Percentiles rank a stretch among this genome's conserved stretches.
phyloP scores from a whole-genome alignment of 2,888 invertebrate genomes.

The Slavum lentiscoides region DNA sequence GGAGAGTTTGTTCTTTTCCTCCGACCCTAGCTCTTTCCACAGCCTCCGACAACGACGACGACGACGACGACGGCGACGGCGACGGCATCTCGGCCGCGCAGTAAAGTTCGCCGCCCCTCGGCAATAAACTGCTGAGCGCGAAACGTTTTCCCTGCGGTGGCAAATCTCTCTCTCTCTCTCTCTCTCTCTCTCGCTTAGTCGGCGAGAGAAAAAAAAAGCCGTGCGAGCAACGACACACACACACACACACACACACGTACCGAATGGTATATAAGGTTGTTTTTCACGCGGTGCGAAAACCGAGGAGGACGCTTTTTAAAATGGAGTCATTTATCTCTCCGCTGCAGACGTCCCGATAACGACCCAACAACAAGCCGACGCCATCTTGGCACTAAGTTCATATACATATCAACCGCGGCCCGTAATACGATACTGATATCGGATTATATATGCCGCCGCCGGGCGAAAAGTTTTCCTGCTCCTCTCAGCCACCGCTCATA shows the following conservation, averaged over 20 bases:
- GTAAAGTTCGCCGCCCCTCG: no score
- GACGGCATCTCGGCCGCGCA: no score
- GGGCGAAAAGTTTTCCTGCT: constrained; percentile 28
- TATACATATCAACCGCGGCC: constrained; percentile 39
- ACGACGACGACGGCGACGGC: no score
- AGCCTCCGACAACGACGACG: no score
- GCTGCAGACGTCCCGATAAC: constrained; percentile 52
- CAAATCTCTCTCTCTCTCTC: no score
- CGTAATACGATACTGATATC: constrained; percentile 51
- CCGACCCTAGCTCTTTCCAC: no score
- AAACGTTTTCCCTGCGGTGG: no score
- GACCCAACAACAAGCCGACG: constrained; percentile 53
- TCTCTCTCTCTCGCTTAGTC: no score
- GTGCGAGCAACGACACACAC: no score
- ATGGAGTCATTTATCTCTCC: constrained; percentile 53
- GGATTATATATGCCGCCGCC: constrained; percentile 46
- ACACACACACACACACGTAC: neutral
- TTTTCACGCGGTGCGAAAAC: constrained; percentile 50
- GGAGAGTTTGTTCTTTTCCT: neutral
- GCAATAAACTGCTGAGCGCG: no score
- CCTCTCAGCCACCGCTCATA: neutral
- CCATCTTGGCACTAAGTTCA: constrained; percentile 53
- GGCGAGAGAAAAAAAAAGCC: no score
- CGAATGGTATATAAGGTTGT: constrained; percentile 21
- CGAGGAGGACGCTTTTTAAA: constrained; percentile 49